Conservation (phyloP, 2,797 vertebrate species). For the Tragelaphus oryx region DNA sequence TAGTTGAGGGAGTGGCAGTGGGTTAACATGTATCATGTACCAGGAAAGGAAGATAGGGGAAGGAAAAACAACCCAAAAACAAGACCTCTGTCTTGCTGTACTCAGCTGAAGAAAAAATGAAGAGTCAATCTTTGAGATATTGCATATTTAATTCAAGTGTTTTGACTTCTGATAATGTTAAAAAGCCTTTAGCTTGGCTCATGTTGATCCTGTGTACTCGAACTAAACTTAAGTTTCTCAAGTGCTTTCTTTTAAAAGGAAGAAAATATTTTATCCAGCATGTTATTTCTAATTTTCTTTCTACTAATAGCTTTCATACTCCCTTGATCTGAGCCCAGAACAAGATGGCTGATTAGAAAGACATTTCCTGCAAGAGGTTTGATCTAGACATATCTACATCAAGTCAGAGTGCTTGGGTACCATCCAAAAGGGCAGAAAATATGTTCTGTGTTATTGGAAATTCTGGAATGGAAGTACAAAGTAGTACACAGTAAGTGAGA, state of each 20-base stretch:
- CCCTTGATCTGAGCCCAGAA: constrained; percentile 2
- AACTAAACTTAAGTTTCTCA: not conserved
- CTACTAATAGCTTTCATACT: constrained; percentile 11
- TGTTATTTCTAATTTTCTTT: constrained; percentile 22
- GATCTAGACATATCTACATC: not conserved
- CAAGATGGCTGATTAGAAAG: constrained; percentile 13
- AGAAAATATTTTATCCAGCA: not conserved
- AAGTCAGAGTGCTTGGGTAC: not conserved
- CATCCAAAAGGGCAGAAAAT: constrained; percentile 6
- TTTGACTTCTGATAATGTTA: constrained; percentile 16
- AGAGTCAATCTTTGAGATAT: not conserved
- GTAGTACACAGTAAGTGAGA: not conserved
- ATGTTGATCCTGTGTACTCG: not conserved
- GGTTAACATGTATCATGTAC: not conserved
- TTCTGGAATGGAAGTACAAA: not conserved
- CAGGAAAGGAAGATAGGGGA: not conserved
- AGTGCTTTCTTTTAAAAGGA: not conserved
- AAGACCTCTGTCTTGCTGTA: not conserved
- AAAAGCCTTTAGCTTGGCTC: not conserved
- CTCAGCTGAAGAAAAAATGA: not conserved
- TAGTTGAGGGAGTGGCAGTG: not conserved
- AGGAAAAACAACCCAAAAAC: not conserved
- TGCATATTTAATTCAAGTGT: not conserved
- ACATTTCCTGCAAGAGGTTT: not conserved
- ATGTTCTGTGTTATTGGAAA: constrained; percentile 38